Base-by-base conservation (phyloP, 2,888 invertebrate genomes). In the Acholoe squamosa region DNA sequence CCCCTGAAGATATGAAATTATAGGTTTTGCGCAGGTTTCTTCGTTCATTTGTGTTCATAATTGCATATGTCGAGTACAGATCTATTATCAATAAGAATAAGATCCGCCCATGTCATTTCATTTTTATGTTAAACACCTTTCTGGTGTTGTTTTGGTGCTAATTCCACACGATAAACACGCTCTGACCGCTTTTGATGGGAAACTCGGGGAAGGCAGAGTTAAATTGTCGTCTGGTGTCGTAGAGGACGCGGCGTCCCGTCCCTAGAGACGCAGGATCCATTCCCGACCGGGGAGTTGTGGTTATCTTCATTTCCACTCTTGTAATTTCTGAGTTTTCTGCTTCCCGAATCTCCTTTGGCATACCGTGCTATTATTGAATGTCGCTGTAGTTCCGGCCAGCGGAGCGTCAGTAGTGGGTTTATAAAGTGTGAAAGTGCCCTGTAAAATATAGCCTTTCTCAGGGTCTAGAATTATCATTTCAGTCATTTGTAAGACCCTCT, bases 221-320 rank as follows among this genome's bases (percentile, higher is more conserved):
- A 84, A 84, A 51, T 33, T 51, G 84, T 25, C 43, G 43, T 84
- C 84, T 84, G 84, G 25, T n/a, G 51, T 33, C n/a, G 33, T 31
- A 84, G 43, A 84, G 51, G 84, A 84, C 51, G 25, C 84, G 43
- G 84, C 33, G 33, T 14, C 34, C 43, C 22, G 14, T 84, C 84
- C 43, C 84, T 43, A 43, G 84, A 25, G 84, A 84, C 84, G 14
- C 28, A 43, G 84, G 34, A 84, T 84, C 84, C 84, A 84, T 84
- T 84, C 84, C 84, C 84, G 51, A 10, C 84, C 84, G 84, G 84
- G 84, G 43, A 84, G 33, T 43, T 19, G 43, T 84, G 84, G 84
- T 84, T 84, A 84, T 84, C 84, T 84, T 84, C 84, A 84, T 84
- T 84, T 84, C 84, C 84, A 84, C 84, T 84, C 84, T 34, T 84